Conservation (phyloP, 2,113 vertebrate species). For the Tachycineta bicolor region DNA sequence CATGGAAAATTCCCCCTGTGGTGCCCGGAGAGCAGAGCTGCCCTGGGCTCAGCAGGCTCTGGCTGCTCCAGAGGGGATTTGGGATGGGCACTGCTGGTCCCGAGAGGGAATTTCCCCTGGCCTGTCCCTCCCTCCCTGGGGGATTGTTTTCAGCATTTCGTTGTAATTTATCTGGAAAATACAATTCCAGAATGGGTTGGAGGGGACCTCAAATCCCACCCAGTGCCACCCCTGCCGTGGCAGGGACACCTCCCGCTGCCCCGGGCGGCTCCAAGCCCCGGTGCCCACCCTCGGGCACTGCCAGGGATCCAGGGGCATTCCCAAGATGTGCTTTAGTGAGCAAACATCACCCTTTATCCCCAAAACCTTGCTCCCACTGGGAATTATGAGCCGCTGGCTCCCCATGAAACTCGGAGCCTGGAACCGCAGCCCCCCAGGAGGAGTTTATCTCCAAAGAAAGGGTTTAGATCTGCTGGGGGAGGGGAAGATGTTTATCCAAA, state of each 20-base stretch:
- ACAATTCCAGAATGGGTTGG: rapidly evolving
- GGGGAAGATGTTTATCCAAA: neutral
- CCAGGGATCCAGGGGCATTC: neutral
- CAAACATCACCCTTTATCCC: neutral
- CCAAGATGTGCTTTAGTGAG: rapidly evolving
- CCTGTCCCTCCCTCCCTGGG: neutral
- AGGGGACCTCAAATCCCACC: rapidly evolving
- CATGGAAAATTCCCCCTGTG: neutral
- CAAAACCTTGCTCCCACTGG: neutral
- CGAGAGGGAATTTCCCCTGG: too few species aligned
- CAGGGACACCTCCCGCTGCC: neutral
- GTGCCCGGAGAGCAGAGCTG: neutral
- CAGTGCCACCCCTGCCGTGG: neutral
- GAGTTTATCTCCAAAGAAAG: neutral
- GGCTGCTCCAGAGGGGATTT: neutral
- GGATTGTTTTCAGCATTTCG: rapidly evolving
- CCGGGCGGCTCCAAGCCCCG: neutral
- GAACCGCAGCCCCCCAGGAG: rapidly evolving
- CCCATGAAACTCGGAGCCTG: neutral
- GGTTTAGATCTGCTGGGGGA: neutral
- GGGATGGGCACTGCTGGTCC: neutral
- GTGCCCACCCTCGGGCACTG: neutral
- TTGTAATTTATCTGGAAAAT: neutral
- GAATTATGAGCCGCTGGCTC: neutral
- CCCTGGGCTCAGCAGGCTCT: rapidly evolving